A percentile compares a stretch with the other conserved stretches of the same genome.
These are phyloP conservation scores for Octomys mimax DNA, from an alignment of 2,797 vertebrate genomes.

Conservation along the genomic window DNA sequence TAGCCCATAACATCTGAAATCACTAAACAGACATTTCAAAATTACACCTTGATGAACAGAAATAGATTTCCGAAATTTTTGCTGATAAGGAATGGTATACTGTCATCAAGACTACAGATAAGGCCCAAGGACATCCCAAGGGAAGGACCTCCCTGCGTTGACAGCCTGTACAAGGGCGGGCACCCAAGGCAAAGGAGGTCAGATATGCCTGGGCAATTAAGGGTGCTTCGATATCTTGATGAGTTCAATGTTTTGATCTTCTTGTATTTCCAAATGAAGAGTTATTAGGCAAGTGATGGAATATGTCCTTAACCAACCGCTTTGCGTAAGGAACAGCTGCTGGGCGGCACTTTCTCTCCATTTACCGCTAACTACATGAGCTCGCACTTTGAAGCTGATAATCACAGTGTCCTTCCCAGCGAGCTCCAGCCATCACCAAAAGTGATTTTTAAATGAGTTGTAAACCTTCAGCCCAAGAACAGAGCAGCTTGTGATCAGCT, in stretches of 20 bases:
- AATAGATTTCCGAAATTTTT: background rate
- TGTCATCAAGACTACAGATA: background rate
- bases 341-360: slow-evolving; percentile 36
- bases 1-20: background rate
- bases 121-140: background rate
- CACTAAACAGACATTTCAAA: background rate
- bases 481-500: background rate
- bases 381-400: slow-evolving; percentile 57
- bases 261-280: slow-evolving; percentile 48
- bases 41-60: background rate
- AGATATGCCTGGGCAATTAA: background rate
- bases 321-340: background rate
- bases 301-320: slow-evolving; percentile 59
- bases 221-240: background rate
- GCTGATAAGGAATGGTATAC: background rate
- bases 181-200: background rate
- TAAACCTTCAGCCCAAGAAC: slow-evolving; percentile 51
- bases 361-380: slow-evolving; percentile 51
- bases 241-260: slow-evolving; percentile 60
- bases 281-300: slow-evolving; percentile 17
- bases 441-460: slow-evolving; percentile 51
- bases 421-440: background rate
- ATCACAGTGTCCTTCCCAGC: slow-evolving; percentile 60
- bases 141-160: background rate
- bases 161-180: too few species aligned